Base-by-base conservation (phyloP, 2,113 vertebrate species). In the Gnathonemus echidnorhynchus region DNA sequence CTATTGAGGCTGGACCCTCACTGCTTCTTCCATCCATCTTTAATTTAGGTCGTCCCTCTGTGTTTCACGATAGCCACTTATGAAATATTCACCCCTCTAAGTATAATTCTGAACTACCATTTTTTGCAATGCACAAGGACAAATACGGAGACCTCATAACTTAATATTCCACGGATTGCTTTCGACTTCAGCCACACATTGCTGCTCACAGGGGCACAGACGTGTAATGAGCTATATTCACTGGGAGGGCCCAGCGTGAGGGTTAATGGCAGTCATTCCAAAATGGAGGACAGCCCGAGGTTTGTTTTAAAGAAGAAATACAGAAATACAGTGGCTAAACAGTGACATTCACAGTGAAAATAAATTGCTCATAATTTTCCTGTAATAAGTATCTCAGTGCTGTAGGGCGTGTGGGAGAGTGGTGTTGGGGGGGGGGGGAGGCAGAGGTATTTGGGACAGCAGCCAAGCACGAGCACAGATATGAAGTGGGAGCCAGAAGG, bases 41-140 rank as follows among this genome's bases (percentile, higher is more conserved):
- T 31, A 83, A 90, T 90, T 48, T 88, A 88, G 70, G 87, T 84
- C 74, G 62, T 42, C 52, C 49, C 19, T 42, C 48, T 31, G 53
- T 62, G 50, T 70, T 88, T 48, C 87, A 87, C 11, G 46, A 48
- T 90, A n/a, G 90, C 52, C 39, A 9, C 42, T 56, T 31, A 42
- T 90, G 24, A 88, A 88, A 90, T 88, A 90, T 88, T 90, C 50
- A 85, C 62, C 19, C 27, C 21, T 84, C 87, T 84, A 88, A 85
- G 90, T 88, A 90, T 85, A 88, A 24, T 85, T 88, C 87, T 27
- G 7, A 84, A 52, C 83, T 58, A n/a, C 50, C 39, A 62, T 77
- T 46, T 80, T 88, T 70, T 86, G 50, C 39, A 48, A 48, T 46
- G 35, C 42, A 89, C 46, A 42, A 56, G 52, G 77, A 50, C 50